Base-by-base conservation (phyloP, 2,797 vertebrate species). In the Synaphobranchus kaupii region DNA sequence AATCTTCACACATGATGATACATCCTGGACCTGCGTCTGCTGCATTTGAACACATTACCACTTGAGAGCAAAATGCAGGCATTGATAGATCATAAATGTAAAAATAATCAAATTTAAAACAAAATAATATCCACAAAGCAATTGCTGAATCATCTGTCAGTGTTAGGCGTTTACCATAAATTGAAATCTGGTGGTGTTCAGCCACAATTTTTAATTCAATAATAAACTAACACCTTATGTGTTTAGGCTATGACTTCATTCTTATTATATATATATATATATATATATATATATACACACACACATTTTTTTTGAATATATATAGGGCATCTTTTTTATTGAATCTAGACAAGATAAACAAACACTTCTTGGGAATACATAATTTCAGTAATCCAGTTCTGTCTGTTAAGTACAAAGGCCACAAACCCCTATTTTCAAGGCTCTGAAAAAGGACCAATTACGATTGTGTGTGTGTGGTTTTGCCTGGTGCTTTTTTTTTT, bases 401-500 rank as follows among this genome's bases (percentile, higher is more conserved):
- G 60, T 71, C 63, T 50, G 52, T 85, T 68, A 73, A 52, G 63
- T 48, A 78, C 50, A 60, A 83, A 71, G 76, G 28, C 15, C 12
- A 10, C 28, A 63, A 84, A 82, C 63, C 31, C 86, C 44, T 5
- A 25, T 22, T 47, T 48, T 47, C 17, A 80, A 22, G 20, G 39
- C 86, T 20, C 47, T 15, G 81, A 84, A 60, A 31, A 44, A 56
- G 34, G 17, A 39, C 71, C 47, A 20, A n/a, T 83, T 71, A 71
- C 80, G 47, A 73, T 83, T n/a, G 80, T 15, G 60, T 34, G 39
- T 31, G 44, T 86, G 80, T n/a, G 44, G 31, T 10, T 82, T 58
- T 63, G 44, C 47, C 50, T 84, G 63, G 28, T 48, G n/a, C 58
- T 68, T 56, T 31, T 84, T 84, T 83, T 54, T 17, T 76, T n/a